phyloP scores from a whole-genome alignment of 2,113 vertebrate genomes.

The Paedocypris sp. region DNA sequence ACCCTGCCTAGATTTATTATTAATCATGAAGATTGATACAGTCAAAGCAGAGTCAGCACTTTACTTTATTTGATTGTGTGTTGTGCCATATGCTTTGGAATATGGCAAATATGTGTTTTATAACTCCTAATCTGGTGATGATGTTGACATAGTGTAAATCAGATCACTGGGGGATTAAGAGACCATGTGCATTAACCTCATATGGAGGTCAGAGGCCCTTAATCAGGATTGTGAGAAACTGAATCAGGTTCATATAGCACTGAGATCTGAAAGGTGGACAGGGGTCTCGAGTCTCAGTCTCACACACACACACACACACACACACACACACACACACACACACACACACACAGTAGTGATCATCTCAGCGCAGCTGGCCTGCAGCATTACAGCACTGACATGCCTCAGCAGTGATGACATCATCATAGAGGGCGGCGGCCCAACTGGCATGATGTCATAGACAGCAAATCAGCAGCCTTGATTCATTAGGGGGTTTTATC shows the following conservation, averaged over 20 bases:
- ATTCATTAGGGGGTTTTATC: neutral
- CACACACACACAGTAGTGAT: too few relatives aligned
- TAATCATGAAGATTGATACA: too few relatives aligned
- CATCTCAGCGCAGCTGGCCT: slow-evolving; percentile 16
- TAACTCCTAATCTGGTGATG: slow-evolving; percentile 3
- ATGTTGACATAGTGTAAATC: slow-evolving; percentile 1
- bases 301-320: too few relatives aligned
- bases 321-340: too few relatives aligned
- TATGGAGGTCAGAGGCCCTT: neutral
- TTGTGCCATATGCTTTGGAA: neutral
- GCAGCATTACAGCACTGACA: slow-evolving; percentile 60
- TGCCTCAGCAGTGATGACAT: slow-evolving; percentile 60
- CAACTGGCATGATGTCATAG: slow-evolving; percentile 52
- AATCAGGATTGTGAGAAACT: slow-evolving; percentile 18
- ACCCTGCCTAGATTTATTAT: too few relatives aligned
- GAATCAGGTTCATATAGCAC: neutral
- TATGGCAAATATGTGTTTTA: slow-evolving; percentile 1
- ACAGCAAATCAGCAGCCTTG: slow-evolving; percentile 45
- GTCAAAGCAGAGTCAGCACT: too few relatives aligned
- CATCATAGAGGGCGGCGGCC: slow-evolving; percentile 31
- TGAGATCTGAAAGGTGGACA: slow-evolving; percentile 10
- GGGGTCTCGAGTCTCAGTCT: neutral
- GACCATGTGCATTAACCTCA: neutral
- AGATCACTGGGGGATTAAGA: neutral
- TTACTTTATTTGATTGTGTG: too few relatives aligned